Conservation (phyloP, 2,113 vertebrate genomes). For the Synchiropus splendidus region DNA sequence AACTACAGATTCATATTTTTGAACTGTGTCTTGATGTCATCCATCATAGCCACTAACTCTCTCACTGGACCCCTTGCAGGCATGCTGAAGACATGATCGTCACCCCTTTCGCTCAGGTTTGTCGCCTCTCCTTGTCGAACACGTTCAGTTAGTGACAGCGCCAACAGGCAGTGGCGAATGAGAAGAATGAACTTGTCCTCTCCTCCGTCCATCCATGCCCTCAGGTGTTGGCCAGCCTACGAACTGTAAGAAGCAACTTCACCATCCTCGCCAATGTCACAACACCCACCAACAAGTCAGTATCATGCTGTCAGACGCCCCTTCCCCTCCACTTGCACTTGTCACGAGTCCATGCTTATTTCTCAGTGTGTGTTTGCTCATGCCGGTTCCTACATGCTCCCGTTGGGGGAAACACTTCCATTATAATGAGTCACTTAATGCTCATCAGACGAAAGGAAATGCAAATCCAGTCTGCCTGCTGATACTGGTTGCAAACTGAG, state of each 20-base stretch:
- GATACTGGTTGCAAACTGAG: slow-evolving; percentile 14
- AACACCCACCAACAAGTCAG: slow-evolving; percentile 87
- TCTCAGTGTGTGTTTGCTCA: slow-evolving; percentile 27
- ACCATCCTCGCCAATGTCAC: slow-evolving; percentile 89
- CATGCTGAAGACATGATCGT: slow-evolving; percentile 90
- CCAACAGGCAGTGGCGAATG: neutral
- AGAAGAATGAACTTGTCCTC: neutral
- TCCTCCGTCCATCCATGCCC: slow-evolving; percentile 28
- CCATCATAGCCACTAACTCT: too few relatives aligned
- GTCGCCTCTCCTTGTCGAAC: slow-evolving; percentile 15
- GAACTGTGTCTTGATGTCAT: too few relatives aligned
- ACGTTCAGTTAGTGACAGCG: slow-evolving; percentile 27
- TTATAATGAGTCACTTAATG: slow-evolving; percentile 34
- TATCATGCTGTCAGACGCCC: slow-evolving; percentile 48
- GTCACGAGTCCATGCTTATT: slow-evolving; percentile 30
- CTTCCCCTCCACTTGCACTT: slow-evolving; percentile 15
- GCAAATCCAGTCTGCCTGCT: slow-evolving; percentile 1
- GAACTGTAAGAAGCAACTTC: slow-evolving; percentile 90
- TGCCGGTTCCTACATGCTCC: slow-evolving; percentile 18
- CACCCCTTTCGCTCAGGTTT: slow-evolving; percentile 89
- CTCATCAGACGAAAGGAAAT: slow-evolving; percentile 24
- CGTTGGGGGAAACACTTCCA: slow-evolving; percentile 23
- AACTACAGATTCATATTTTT: too few relatives aligned
- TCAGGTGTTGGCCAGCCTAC: slow-evolving; percentile 89
- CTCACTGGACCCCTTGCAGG: slow-evolving; percentile 50